phyloP scores from a whole-genome alignment of 2,797 vertebrate species.

The Heteromormyrus szaboi region DNA sequence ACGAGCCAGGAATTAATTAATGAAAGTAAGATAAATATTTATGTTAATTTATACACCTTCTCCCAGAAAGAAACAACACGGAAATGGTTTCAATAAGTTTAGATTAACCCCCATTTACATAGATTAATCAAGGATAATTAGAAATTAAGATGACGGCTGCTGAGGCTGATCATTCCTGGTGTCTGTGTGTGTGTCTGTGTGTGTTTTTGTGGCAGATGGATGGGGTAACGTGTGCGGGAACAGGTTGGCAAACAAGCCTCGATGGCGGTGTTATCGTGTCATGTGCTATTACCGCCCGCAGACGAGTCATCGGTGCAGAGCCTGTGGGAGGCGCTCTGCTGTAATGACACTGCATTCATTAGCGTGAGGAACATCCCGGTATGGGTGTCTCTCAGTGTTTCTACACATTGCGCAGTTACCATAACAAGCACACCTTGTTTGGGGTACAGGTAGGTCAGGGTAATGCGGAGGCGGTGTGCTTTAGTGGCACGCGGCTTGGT shows the following conservation, averaged over 20 bases:
- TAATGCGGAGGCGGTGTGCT: not conserved
- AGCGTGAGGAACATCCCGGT: not conserved
- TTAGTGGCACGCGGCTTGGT: not conserved
- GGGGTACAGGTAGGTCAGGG: not conserved
- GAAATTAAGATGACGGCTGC: constrained; percentile 55
- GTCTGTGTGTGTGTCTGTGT: constrained; percentile 20
- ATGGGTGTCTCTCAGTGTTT: not conserved
- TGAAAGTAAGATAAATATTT: constrained; percentile 63
- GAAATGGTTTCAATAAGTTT: constrained; percentile 51
- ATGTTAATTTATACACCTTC: constrained; percentile 57
- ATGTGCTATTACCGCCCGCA: constrained; percentile 33
- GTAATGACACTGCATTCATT: not conserved
- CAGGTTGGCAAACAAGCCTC: constrained; percentile 30
- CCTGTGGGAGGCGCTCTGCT: not conserved
- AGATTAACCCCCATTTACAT: constrained; percentile 63
- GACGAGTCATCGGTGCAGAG: constrained; percentile 18
- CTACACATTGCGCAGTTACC: not conserved
- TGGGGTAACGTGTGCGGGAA: not conserved
- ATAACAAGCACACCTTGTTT: not conserved
- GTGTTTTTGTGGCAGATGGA: constrained; percentile 15
- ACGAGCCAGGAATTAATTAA: constrained; percentile 72
- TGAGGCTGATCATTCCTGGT: constrained; percentile 37
- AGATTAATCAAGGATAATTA: constrained; percentile 58
- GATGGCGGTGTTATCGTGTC: constrained; percentile 28
- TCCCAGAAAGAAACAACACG: constrained; percentile 37